Conservation (phyloP, 1,140 invertebrate species). For the Drosophila erecta region DNA sequence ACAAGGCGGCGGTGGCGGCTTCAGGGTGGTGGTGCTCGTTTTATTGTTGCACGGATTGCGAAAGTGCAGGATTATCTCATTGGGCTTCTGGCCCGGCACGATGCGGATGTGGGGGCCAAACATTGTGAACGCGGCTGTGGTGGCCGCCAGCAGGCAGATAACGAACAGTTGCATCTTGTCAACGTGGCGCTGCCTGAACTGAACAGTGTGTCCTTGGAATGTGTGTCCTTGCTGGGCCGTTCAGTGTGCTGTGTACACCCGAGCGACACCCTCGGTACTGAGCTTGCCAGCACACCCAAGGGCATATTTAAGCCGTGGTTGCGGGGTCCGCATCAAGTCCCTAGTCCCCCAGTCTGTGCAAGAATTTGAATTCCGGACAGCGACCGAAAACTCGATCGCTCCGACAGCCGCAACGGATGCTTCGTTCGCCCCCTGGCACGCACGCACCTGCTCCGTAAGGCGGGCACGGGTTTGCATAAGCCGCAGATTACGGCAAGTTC, state of each 20-base stretch:
- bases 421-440: background rate
- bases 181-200: constrained; percentile 1
- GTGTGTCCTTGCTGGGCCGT: constrained; percentile 10
- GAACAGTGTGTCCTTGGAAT: background rate
- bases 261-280: constrained; percentile 54
- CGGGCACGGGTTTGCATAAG: constrained; percentile 32
- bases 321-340: constrained; percentile 2
- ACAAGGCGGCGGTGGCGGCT: constrained; percentile 46
- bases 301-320: constrained; percentile 54
- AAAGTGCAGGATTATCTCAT: constrained; percentile 64
- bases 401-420: constrained; percentile 38
- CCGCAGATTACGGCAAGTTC: constrained; percentile 15
- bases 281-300: background rate
- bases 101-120: constrained; percentile 69
- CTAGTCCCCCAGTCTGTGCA: constrained; percentile 22
- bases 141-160: constrained; percentile 48
- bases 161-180: constrained; percentile 56
- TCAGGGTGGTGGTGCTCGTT: constrained; percentile 54
- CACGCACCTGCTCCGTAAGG: constrained; percentile 43
- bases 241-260: constrained; percentile 22
- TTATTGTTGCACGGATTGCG: constrained; percentile 68
- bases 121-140: constrained; percentile 54
- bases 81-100: constrained; percentile 45
- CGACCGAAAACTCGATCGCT: constrained; percentile 7
- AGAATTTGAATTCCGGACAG: constrained; percentile 41